Evolutionary conservation across 1,140 invertebrate species (phyloP).

Genomic region (Solenopsis invicta): DNA sequence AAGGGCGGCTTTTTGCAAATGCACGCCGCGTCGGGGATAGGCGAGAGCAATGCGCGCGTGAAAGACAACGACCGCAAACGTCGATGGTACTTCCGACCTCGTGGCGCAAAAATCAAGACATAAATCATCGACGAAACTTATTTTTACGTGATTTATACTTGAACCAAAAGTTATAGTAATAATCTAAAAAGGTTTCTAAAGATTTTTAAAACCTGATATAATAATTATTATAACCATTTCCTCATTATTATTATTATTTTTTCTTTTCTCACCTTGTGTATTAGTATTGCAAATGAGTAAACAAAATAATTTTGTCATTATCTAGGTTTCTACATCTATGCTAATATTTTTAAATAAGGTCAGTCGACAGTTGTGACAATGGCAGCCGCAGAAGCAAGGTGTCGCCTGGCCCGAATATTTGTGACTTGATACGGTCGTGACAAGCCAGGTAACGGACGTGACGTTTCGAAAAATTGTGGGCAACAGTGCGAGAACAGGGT

Average conservation of each 20-base stretch:
- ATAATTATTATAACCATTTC: neutral
- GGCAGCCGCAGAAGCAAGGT: slow-evolving; percentile 63
- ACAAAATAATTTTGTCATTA: neutral
- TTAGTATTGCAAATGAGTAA: slow-evolving; percentile 48
- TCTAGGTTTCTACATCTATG: neutral
- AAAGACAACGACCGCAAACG: slow-evolving; percentile 5
- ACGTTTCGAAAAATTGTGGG: slow-evolving; percentile 77
- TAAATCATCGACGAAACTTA: slow-evolving; percentile 33
- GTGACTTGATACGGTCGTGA: slow-evolving; percentile 71
- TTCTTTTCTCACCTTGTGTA: neutral
- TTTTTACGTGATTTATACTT: slow-evolving; percentile 9
- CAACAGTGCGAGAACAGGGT: slow-evolving; percentile 73
- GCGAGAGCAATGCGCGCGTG: slow-evolving; percentile 1
- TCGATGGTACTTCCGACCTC: slow-evolving; percentile 20
- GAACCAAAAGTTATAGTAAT: neutral
- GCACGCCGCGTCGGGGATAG: slow-evolving; percentile 1
- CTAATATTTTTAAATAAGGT: slow-evolving; percentile 59
- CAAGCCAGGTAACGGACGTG: slow-evolving; percentile 74
- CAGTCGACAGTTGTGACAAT: slow-evolving; percentile 78
- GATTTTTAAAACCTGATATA: neutral
- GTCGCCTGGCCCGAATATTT: slow-evolving; percentile 69
- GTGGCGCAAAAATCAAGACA: slow-evolving; percentile 6
- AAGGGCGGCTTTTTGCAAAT: slow-evolving; percentile 54
- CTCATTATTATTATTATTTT: neutral
- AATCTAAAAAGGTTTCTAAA: neutral